phyloP scores from a whole-genome alignment of 2,888 invertebrate species.

The Nomada flava region DNA sequence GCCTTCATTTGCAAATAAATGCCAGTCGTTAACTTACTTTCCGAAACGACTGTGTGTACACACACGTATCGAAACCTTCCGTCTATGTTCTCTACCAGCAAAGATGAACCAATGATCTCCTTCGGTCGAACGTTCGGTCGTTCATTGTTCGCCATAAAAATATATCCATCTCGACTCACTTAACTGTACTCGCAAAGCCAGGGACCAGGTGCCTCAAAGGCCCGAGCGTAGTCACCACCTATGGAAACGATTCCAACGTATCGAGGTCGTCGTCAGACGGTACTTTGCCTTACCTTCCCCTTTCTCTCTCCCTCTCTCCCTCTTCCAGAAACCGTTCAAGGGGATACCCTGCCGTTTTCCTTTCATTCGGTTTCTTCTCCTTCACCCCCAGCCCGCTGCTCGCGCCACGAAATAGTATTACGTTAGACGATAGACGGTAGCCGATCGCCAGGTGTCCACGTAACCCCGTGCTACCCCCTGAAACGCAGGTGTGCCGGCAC shows the following conservation, averaged over 20 bases:
- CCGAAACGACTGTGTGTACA: too few relatives aligned
- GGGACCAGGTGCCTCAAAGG: constrained; percentile 58
- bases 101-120: neutral
- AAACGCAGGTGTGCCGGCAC: constrained; percentile 76
- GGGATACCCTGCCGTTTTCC: constrained; percentile 55
- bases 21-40: too few relatives aligned
- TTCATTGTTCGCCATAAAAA: constrained; percentile 9
- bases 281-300: constrained; percentile 33
- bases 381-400: constrained; percentile 55
- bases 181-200: constrained; percentile 23
- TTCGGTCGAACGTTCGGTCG: neutral
- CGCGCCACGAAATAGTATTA: constrained; percentile 65
- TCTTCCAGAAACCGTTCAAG: constrained; percentile 52
- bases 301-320: neutral
- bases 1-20: too few relatives aligned
- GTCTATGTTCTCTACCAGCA: neutral
- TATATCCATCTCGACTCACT: neutral
- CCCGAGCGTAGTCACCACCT: constrained; percentile 51
- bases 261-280: constrained; percentile 62
- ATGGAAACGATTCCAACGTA: constrained; percentile 64
- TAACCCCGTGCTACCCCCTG: constrained; percentile 59
- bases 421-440: constrained; percentile 67
- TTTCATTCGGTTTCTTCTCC: constrained; percentile 58
- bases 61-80: too few relatives aligned
- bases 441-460: constrained; percentile 70